Conservation (phyloP, 1,140 invertebrate genomes). For the Aphaenogaster floridana region DNA sequence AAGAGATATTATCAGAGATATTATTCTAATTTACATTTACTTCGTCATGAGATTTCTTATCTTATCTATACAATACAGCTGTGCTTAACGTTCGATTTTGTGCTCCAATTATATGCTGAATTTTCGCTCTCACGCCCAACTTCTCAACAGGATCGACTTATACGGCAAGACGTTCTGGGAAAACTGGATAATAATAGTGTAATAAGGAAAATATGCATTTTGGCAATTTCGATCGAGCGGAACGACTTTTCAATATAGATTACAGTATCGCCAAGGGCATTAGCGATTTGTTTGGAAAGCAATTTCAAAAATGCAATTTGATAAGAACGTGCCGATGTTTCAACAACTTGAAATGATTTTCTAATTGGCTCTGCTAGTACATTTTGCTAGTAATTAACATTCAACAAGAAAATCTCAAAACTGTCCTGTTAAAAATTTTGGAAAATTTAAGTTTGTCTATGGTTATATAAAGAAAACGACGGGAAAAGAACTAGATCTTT, state of each 20-base stretch:
- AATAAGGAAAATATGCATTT: neutral
- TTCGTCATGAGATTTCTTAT: conserved; percentile 23
- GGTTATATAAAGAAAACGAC: neutral
- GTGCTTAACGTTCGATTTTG: conserved; percentile 15
- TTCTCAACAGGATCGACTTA: neutral
- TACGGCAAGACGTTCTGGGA: neutral
- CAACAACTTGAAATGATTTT: neutral
- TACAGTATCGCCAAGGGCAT: neutral
- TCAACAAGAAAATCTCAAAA: neutral
- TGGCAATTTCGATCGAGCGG: neutral
- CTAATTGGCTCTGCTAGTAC: neutral
- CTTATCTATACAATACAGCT: conserved; percentile 34
- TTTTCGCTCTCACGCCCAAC: neutral
- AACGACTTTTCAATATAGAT: neutral
- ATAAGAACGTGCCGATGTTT: neutral
- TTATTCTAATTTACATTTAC: conserved; percentile 4
- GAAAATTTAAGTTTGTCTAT: neutral
- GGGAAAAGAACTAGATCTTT: neutral
- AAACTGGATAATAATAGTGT: neutral
- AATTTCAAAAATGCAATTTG: neutral
- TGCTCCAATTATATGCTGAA: neutral
- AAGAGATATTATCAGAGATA: neutral
- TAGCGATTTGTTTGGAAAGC: neutral
- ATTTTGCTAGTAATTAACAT: neutral
- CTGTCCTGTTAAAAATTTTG: neutral